Evolutionary conservation across 2,797 vertebrate species (phyloP).

Genomic region (Erpetoichthys calabaricus): DNA sequence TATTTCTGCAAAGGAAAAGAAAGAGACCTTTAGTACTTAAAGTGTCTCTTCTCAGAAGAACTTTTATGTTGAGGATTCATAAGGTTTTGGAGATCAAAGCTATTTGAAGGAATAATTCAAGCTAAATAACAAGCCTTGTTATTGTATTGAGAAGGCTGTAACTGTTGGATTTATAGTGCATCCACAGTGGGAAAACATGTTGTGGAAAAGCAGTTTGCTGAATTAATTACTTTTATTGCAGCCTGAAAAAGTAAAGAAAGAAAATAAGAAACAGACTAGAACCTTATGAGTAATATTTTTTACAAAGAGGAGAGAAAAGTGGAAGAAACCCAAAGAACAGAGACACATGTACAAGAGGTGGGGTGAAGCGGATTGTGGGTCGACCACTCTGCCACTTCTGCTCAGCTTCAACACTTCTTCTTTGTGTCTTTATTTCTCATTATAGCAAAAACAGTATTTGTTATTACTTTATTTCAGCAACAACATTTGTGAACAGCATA

Average conservation of each 20-base stretch:
- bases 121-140: slow-evolving; percentile 26
- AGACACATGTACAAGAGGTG: no score
- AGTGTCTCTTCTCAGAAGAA: slow-evolving; percentile 40
- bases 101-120: slow-evolving; percentile 22
- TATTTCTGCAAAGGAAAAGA: slow-evolving; percentile 30
- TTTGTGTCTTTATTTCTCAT: no score
- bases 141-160: slow-evolving; percentile 23
- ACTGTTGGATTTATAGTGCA: slow-evolving; percentile 35
- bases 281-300: slow-evolving; percentile 31
- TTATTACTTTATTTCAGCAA: no score
- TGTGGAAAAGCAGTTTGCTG: slow-evolving; percentile 31
- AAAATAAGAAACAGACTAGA: slow-evolving; percentile 23
- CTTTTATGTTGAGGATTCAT: slow-evolving; percentile 48
- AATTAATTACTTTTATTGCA: slow-evolving; percentile 33
- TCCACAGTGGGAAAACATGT: slow-evolving; percentile 22
- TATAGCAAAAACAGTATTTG: no score
- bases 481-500: no score
- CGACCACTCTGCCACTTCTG: no score
- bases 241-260: slow-evolving; percentile 15
- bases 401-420: no score
- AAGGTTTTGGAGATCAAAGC: slow-evolving; percentile 51
- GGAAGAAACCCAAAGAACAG: not conserved
- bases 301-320: slow-evolving; percentile 15
- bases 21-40: slow-evolving; percentile 42
- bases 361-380: no score